These are phyloP conservation scores for Actinopyga echinites DNA, from an alignment of 53 echinoderm and acorn worm species.

Conservation along the genomic window DNA sequence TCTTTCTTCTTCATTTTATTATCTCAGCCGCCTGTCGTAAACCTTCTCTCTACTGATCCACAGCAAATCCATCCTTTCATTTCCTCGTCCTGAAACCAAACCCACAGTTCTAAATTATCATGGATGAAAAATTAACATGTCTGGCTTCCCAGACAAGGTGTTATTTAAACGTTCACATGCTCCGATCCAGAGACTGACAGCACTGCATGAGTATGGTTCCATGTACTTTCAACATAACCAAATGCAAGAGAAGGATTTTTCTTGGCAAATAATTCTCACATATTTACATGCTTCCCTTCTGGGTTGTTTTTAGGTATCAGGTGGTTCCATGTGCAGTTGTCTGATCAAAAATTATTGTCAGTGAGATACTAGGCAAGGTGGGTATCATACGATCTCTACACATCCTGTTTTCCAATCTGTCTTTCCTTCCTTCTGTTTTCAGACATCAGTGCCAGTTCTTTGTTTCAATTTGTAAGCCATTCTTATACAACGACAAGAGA, in stretches of 20 bases:
- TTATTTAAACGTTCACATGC: slow-evolving; percentile 41
- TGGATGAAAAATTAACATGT: slow-evolving; percentile 41
- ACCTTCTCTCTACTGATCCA: too few species aligned
- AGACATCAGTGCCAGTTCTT: background rate
- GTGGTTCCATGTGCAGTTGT: background rate
- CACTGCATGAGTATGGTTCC: too few species aligned
- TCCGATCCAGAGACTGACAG: background rate
- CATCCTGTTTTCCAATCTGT: slow-evolving; percentile 12
- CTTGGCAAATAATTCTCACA: too few species aligned
- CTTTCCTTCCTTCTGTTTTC: background rate
- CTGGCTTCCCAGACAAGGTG: slow-evolving; percentile 43
- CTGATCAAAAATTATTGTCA: background rate
- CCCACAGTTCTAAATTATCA: slow-evolving; percentile 30
- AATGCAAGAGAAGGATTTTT: too few species aligned
- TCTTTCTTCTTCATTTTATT: too few species aligned
- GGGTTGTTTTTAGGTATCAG: background rate
- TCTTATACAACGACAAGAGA: too few species aligned
- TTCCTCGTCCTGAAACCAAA: slow-evolving; percentile 30
- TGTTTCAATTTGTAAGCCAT: background rate
- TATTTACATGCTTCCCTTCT: background rate
- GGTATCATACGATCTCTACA: background rate
- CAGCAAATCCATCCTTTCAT: background rate
- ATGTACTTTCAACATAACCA: too few species aligned
- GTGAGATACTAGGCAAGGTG: background rate
- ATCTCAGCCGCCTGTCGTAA: too few species aligned